Evolutionary conservation across 2,888 invertebrate genomes (phyloP), one percentile per base, ranked within the genome.

Genomic region (Coecobrya sp.): DNA sequence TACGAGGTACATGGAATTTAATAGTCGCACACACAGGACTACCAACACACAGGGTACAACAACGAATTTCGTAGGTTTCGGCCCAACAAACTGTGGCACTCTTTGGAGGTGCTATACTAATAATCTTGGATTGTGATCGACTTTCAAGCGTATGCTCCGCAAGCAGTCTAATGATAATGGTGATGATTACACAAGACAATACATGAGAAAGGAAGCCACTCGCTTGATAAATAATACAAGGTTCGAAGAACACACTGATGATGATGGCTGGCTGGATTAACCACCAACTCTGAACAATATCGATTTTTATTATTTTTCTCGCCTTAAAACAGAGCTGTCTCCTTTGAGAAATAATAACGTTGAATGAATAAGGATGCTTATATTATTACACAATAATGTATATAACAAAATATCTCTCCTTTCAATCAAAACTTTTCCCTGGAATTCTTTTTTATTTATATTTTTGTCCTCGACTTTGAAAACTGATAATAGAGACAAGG

Each of bases 111-210:
- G 73, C 19, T 73, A 45, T 73, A 73, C 73, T 55, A 49, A 25
- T 76, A 30, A 81, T 81, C 81, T 81, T 55, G 81, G 22, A 30
- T 81, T 81, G 81, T 81, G 81, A 81, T 81, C 81, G 30, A 81
- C 59, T 81, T 81, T 10, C 79, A 42, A 55, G 52, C 42, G 27
- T 59, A 81, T 55, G 55, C 55, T 49, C 76, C 76, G 42, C 70
- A 73, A 73, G 70, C 70, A 73, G 81, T 59, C 19, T 81, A 55
- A 81, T 81, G 55, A 81, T 81, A 55, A 59, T 30, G 36, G 36
- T 13, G 52, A 59, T 59, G 81, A 81, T 81, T 81, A 81, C 36
- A 36, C 27, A 55, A 81, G 81, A 59, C 52, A 27, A 59, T 81
- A n/a, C 27, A 59, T 30, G 27, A 55, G n/a, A 81, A 19, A 55